Evolutionary conservation across 2,113 vertebrate species (phyloP).

Genomic region (Chauna torquata): DNA sequence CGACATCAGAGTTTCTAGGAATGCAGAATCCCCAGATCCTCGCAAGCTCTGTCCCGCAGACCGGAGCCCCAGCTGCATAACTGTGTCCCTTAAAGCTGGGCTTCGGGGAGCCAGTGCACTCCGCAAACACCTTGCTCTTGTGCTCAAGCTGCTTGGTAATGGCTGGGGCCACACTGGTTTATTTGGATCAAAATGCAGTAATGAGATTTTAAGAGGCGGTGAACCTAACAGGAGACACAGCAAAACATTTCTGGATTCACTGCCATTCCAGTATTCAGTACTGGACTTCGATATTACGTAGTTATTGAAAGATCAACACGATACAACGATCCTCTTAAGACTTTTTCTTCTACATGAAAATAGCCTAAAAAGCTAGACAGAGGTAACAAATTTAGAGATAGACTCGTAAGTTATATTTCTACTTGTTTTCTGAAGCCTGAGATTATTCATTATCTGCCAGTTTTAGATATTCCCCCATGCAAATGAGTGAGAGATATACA

Average conservation of each 20-base stretch:
- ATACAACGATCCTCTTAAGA: not conserved
- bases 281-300: not conserved
- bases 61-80: not conserved
- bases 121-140: not conserved
- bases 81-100: fast-evolving
- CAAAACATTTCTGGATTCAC: not conserved
- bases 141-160: not conserved
- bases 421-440: not conserved
- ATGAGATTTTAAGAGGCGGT: not conserved
- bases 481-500: not conserved
- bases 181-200: not conserved
- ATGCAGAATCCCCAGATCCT: not conserved
- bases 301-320: not conserved
- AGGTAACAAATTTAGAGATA: not conserved
- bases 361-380: not conserved
- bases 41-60: not conserved
- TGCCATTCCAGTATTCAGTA: not conserved
- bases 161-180: not conserved
- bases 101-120: not conserved
- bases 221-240: not conserved
- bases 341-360: not conserved
- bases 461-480: not conserved
- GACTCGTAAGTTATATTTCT: not conserved
- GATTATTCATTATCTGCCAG: not conserved
- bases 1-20: not conserved